These are phyloP conservation scores for Poecilia wingei DNA, from an alignment of 2,797 vertebrate genomes.

Conservation along the genomic window DNA sequence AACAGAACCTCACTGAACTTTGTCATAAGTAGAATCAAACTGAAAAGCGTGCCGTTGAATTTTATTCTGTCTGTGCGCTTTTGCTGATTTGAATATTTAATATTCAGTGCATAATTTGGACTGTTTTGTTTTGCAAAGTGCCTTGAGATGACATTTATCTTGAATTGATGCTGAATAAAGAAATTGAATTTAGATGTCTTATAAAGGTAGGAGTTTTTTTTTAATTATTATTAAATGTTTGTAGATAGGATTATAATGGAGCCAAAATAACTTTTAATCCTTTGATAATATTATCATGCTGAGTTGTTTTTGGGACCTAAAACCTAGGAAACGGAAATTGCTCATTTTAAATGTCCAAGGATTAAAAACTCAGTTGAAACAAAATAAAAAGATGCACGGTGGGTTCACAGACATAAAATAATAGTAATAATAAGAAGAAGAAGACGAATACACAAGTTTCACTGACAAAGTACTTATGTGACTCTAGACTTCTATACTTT, in stretches of 20 bases:
- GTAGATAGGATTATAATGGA: neutral
- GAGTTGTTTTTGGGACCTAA: neutral
- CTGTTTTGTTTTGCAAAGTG: neutral
- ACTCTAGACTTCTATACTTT: neutral
- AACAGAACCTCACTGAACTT: neutral
- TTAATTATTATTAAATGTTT: neutral
- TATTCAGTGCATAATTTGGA: neutral
- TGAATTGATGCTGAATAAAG: neutral
- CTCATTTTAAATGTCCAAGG: no score
- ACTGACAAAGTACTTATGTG: no score
- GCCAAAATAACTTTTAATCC: neutral
- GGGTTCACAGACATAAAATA: neutral
- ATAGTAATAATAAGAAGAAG: neutral
- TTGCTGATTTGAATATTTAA: neutral
- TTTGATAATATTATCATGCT: neutral
- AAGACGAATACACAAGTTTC: neutral
- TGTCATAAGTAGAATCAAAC: neutral
- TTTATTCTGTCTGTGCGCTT: neutral
- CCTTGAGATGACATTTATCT: neutral
- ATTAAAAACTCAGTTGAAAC: neutral
- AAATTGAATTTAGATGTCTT: neutral
- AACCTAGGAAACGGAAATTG: neutral
- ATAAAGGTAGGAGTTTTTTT: neutral
- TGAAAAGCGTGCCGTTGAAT: neutral
- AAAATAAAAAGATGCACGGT: neutral